Conservation (phyloP, 1,140 invertebrate genomes). For the Theocolax elegans region DNA sequence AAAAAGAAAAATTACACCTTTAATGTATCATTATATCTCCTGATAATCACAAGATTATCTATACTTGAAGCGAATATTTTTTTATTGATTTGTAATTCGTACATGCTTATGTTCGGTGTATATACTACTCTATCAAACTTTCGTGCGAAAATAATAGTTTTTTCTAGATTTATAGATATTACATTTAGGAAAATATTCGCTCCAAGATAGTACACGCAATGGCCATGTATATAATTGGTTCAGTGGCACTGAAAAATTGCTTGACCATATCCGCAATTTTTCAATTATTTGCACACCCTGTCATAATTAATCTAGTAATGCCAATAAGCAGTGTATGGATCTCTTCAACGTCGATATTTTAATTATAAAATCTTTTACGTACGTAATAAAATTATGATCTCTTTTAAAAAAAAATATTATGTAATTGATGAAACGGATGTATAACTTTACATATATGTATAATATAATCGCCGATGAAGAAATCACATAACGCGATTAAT, state of each 20-base stretch:
- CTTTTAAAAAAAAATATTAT: too few relatives aligned
- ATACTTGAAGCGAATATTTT: conserved; percentile 9
- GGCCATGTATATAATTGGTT: neutral
- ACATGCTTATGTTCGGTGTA: too few relatives aligned
- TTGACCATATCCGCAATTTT: conserved; percentile 16
- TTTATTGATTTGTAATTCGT: neutral
- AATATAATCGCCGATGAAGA: too few relatives aligned
- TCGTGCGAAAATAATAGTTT: too few relatives aligned
- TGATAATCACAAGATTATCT: neutral
- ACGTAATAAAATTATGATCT: too few relatives aligned
- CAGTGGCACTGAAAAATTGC: conserved; percentile 18
- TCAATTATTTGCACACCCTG: conserved; percentile 22
- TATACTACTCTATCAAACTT: too few relatives aligned
- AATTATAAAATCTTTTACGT: too few relatives aligned
- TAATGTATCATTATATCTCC: conserved; percentile 15
- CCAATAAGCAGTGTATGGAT: neutral
- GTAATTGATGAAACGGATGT: too few relatives aligned
- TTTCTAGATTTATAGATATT: too few relatives aligned
- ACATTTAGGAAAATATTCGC: conserved; percentile 1
- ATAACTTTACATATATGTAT: too few relatives aligned
- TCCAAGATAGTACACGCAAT: neutral
- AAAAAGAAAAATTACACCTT: conserved; percentile 30
- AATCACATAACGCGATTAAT: neutral
- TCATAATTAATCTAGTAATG: neutral
- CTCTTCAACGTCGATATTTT: conserved; percentile 7